These are phyloP conservation scores for Hypomecis atomaria DNA, from an alignment of 2,888 invertebrate genomes.

Conservation along the genomic window DNA sequence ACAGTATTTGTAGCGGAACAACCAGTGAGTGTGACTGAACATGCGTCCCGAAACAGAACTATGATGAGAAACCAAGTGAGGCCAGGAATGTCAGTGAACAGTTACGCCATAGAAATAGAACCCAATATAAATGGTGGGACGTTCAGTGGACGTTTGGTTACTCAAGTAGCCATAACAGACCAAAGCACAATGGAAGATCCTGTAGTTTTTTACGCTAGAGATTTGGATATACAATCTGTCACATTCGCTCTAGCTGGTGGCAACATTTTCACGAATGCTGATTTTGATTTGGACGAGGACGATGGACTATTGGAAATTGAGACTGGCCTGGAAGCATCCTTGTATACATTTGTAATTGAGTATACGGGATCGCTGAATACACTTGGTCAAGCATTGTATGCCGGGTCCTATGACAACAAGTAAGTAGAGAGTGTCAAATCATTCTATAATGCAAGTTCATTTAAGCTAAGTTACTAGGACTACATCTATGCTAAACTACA, in stretches of 20 bases:
- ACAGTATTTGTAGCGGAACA: conserved; percentile 1
- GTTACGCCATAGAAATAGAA: conserved; percentile 54
- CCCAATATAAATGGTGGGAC: conserved; percentile 47
- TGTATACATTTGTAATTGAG: conserved; percentile 55
- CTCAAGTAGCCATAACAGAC: conserved; percentile 52
- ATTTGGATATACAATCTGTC: conserved; percentile 53
- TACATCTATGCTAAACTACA: too few relatives aligned
- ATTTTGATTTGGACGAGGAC: conserved; percentile 46
- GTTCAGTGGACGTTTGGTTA: conserved; percentile 53
- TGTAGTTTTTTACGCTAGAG: conserved; percentile 52
- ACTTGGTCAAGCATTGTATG: conserved; percentile 53
- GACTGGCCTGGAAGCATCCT: conserved; percentile 45
- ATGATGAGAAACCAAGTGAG: conserved; percentile 50
- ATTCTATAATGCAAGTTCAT: neutral
- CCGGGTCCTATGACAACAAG: conserved; percentile 51
- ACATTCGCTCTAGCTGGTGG: conserved; percentile 50
- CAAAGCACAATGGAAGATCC: conserved; percentile 50
- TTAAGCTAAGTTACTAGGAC: too few relatives aligned
- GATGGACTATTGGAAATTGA: conserved; percentile 55
- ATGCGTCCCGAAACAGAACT: neutral
- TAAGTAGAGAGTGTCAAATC: conserved; percentile 46
- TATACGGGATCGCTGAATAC: conserved; percentile 53
- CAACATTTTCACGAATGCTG: conserved; percentile 32
- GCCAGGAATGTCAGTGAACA: conserved; percentile 57
- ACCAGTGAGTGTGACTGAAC: conserved; percentile 5